A percentile compares a stretch with the other conserved stretches of the same genome.
Evolutionary conservation across 2,888 invertebrate genomes (phyloP).

Genomic region (Caradrina clavipalpis): DNA sequence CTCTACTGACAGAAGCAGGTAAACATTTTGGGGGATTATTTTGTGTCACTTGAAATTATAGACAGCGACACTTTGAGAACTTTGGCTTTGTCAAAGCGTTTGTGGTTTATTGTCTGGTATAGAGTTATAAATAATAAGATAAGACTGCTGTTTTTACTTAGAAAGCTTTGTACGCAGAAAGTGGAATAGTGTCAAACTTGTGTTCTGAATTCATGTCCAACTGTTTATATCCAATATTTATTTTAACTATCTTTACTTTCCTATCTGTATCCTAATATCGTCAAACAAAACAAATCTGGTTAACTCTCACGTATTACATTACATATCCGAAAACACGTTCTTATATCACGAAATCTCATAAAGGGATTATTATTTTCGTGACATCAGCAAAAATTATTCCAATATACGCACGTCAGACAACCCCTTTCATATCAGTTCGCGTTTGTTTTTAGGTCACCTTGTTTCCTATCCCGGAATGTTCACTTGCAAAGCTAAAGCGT

Average conservation of each 20-base stretch:
- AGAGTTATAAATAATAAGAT: conserved; percentile 8
- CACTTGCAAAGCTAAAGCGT: conserved; percentile 47
- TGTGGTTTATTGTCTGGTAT: conserved; percentile 1
- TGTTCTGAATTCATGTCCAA: background rate
- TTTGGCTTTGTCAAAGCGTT: conserved; percentile 13
- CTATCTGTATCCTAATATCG: background rate
- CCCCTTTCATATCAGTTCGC: conserved; percentile 48
- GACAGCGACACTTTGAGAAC: conserved; percentile 18
- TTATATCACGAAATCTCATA: conserved; percentile 27
- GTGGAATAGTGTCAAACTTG: background rate
- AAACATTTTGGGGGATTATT: conserved; percentile 33
- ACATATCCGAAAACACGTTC: conserved; percentile 24
- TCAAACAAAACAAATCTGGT: background rate
- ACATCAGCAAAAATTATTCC: conserved; percentile 43
- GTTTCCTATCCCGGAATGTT: conserved; percentile 46
- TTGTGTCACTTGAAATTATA: conserved; percentile 31
- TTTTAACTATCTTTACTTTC: background rate
- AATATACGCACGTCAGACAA: conserved; percentile 44
- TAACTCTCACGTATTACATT: conserved; percentile 15
- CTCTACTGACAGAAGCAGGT: conserved; percentile 26
- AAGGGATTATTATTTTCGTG: conserved; percentile 35
- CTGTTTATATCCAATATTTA: too few species aligned
- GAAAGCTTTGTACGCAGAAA: background rate
- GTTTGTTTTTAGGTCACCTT: conserved; percentile 62
- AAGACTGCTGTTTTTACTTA: background rate